phyloP scores from a whole-genome alignment of 2,113 vertebrate genomes.

The Carlito syrichta region DNA sequence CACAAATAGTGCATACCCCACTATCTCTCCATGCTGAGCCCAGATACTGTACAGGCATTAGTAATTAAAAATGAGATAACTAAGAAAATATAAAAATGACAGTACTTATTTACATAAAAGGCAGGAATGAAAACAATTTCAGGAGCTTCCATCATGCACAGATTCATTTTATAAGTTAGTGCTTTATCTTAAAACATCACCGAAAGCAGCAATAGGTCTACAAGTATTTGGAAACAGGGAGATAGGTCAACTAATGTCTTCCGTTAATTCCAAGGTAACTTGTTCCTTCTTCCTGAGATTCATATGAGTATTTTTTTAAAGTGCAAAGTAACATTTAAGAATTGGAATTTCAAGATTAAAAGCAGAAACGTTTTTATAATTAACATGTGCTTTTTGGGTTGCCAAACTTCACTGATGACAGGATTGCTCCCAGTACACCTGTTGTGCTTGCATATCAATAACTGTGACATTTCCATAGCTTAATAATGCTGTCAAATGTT shows the following conservation, averaged over 20 bases:
- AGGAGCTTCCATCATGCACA: neutral
- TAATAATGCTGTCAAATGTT: accelerated
- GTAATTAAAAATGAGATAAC: neutral
- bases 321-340: neutral
- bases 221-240: neutral
- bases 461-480: neutral
- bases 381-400: neutral
- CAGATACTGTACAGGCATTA: neutral
- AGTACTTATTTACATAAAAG: neutral
- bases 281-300: neutral
- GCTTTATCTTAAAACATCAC: neutral
- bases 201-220: neutral
- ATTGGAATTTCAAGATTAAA: neutral
- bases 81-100: neutral
- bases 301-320: neutral
- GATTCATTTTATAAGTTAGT: neutral
- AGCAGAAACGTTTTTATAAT: neutral
- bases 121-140: neutral
- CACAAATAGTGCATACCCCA: neutral
- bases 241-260: neutral
- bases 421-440: neutral
- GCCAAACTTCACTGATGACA: neutral
- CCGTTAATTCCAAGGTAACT: neutral
- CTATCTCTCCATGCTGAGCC: neutral
- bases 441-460: neutral